A percentile compares a stretch with the other conserved stretches of the same genome.
phyloP scores from a whole-genome alignment of 2,888 invertebrate species.

The Aspidapion aeneum region DNA sequence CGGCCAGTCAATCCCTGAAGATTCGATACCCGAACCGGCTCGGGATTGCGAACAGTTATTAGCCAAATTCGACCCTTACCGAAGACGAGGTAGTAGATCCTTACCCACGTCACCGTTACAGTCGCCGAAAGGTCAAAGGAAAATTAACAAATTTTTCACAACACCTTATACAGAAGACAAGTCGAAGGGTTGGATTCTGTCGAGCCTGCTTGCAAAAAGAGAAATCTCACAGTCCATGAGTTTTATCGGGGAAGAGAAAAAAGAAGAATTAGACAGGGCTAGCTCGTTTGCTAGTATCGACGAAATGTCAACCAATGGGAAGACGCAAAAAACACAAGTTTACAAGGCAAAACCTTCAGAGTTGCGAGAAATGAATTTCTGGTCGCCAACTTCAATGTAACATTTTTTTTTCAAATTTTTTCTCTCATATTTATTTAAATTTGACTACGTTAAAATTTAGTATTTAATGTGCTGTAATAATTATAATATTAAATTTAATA shows the following conservation, averaged over 20 bases:
- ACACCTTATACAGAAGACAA: constrained; percentile 49
- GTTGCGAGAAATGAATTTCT: constrained; percentile 79
- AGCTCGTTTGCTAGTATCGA: constrained; percentile 33
- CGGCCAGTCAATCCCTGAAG: constrained; percentile 40
- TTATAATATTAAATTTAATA: neutral
- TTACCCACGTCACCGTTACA: constrained; percentile 66
- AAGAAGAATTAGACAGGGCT: constrained; percentile 36
- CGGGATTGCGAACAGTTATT: constrained; percentile 31
- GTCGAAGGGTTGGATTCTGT: constrained; percentile 59
- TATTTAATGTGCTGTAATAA: constrained; percentile 24
- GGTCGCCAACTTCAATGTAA: constrained; percentile 83
- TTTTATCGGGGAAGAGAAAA: constrained; percentile 60
- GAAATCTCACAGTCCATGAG: constrained; percentile 57
- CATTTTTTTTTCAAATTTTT: constrained; percentile 8
- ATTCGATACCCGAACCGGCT: constrained; percentile 15
- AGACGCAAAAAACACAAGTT: constrained; percentile 35
- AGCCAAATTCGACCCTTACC: constrained; percentile 43
- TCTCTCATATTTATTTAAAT: constrained; percentile 17
- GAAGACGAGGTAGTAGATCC: constrained; percentile 65
- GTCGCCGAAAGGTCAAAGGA: constrained; percentile 57
- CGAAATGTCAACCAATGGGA: constrained; percentile 42
- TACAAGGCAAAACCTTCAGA: constrained; percentile 65
- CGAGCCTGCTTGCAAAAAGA: constrained; percentile 62
- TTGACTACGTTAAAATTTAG: constrained; percentile 27
- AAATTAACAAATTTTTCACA: constrained; percentile 60